Percentiles rank a stretch among this genome's conserved stretches.
Conservation (phyloP, 2,113 vertebrate species). For the Gasterosteus aculeatus region DNA sequence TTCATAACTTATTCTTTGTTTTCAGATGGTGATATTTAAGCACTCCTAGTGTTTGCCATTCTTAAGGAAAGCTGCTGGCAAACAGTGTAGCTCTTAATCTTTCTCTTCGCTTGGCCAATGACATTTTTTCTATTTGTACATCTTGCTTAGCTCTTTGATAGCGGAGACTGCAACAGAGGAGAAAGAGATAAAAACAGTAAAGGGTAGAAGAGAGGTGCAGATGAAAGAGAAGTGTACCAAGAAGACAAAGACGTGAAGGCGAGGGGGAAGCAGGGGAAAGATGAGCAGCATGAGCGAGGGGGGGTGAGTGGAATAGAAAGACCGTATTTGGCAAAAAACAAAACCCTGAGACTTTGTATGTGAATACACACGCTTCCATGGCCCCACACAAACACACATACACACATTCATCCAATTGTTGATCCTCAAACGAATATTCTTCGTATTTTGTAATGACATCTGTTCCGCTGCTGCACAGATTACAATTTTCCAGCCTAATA, state of each 20-base stretch:
- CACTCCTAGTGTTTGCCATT: neutral
- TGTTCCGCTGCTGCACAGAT: slow-evolving; percentile 63
- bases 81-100: neutral
- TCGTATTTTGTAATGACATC: slow-evolving; percentile 68
- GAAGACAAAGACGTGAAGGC: neutral
- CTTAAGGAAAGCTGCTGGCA: neutral
- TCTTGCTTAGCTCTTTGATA: slow-evolving; percentile 1
- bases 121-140: neutral
- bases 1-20: neutral
- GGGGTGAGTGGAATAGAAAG: neutral
- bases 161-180: slow-evolving; percentile 7
- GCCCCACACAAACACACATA: slow-evolving; percentile 1
- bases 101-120: neutral
- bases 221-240: neutral
- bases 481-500: slow-evolving; percentile 73
- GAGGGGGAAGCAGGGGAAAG: neutral
- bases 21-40: neutral
- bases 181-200: neutral
- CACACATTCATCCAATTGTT: slow-evolving; percentile 5
- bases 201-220: neutral
- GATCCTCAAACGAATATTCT: slow-evolving; percentile 55
- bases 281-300: neutral
- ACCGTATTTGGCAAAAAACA: slow-evolving; percentile 30
- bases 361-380: slow-evolving; percentile 12
- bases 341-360: slow-evolving; percentile 14